Evolutionary conservation across 2,888 invertebrate species (phyloP).

Genomic region (Zelleria hepariella): DNA sequence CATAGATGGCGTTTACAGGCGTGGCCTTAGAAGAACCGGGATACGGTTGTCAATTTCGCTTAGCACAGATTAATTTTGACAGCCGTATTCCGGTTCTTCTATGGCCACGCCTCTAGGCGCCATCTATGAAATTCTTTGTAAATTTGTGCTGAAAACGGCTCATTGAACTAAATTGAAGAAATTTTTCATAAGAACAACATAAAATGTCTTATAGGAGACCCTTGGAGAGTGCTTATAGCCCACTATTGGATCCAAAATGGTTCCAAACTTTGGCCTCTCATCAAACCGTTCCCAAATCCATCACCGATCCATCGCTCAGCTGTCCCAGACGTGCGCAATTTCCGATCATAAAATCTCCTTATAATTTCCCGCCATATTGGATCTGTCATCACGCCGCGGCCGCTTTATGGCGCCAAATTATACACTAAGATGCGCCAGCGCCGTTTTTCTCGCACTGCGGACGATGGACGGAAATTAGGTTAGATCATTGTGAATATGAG

Average conservation of each 20-base stretch:
- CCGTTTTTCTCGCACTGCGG: constrained; percentile 28
- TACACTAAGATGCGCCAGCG: constrained; percentile 22
- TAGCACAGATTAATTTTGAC: too few relatives aligned
- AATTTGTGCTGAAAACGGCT: too few relatives aligned
- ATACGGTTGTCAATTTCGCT: too few relatives aligned
- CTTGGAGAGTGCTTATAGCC: too few relatives aligned
- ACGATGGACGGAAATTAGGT: constrained; percentile 7
- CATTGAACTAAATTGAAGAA: too few relatives aligned
- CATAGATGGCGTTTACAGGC: too few relatives aligned
- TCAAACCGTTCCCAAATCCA: constrained; percentile 1
- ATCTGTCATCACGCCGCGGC: constrained; percentile 43
- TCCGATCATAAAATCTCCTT: constrained; percentile 33
- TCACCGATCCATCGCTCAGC: constrained; percentile 5
- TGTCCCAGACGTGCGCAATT: constrained; percentile 26
- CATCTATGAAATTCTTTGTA: too few relatives aligned
- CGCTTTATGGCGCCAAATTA: constrained; percentile 45
- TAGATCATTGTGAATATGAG: constrained; percentile 7
- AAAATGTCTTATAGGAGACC: too few relatives aligned
- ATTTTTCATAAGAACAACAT: too few relatives aligned
- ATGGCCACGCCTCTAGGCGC: too few relatives aligned
- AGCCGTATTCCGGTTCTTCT: too few relatives aligned
- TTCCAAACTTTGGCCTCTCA: neutral
- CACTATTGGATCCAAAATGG: neutral
- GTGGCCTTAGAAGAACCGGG: too few relatives aligned
- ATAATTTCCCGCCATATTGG: constrained; percentile 31